Evolutionary conservation across 1,140 invertebrate species (phyloP).

Genomic region (Zaprionus vittiger): DNA sequence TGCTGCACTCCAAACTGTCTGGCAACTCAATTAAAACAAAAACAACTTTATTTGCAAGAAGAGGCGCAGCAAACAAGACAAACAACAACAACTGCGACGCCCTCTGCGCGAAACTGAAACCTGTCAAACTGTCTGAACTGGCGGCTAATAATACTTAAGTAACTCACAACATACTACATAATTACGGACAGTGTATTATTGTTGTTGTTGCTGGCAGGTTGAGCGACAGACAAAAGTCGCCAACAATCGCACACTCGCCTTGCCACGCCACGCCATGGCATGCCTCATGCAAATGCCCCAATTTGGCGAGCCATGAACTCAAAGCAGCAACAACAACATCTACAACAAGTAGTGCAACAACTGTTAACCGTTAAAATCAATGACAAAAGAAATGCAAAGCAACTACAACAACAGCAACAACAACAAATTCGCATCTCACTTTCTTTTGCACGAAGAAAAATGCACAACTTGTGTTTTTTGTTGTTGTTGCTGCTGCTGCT

Average conservation of each 20-base stretch:
- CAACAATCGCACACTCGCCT: slow-evolving; percentile 36
- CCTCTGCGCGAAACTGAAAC: slow-evolving; percentile 44
- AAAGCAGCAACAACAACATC: slow-evolving; percentile 57
- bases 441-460: slow-evolving; percentile 66
- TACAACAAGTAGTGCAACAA: slow-evolving; percentile 6
- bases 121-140: slow-evolving; percentile 69
- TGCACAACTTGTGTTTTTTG: slow-evolving; percentile 50
- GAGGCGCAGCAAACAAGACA: slow-evolving; percentile 3
- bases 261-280: slow-evolving; percentile 33
- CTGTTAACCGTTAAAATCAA: slow-evolving; percentile 56
- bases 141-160: slow-evolving; percentile 69
- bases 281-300: slow-evolving; percentile 72
- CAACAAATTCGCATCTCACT: slow-evolving; percentile 71
- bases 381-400: slow-evolving; percentile 66
- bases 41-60: slow-evolving; percentile 11
- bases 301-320: slow-evolving; percentile 80
- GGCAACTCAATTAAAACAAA: slow-evolving; percentile 52
- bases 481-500: slow-evolving; percentile 11
- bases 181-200: slow-evolving; percentile 50
- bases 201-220: slow-evolving; percentile 41
- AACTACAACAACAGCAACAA: slow-evolving; percentile 16
- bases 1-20: slow-evolving; percentile 30
- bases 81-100: slow-evolving; percentile 12
- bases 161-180: slow-evolving; percentile 66
- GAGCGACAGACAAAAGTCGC: slow-evolving; percentile 47